Evolutionary conservation across 2,113 vertebrate genomes (phyloP), one percentile per base, ranked within the genome.

Genomic region (Drymodes brunneopygia): DNA sequence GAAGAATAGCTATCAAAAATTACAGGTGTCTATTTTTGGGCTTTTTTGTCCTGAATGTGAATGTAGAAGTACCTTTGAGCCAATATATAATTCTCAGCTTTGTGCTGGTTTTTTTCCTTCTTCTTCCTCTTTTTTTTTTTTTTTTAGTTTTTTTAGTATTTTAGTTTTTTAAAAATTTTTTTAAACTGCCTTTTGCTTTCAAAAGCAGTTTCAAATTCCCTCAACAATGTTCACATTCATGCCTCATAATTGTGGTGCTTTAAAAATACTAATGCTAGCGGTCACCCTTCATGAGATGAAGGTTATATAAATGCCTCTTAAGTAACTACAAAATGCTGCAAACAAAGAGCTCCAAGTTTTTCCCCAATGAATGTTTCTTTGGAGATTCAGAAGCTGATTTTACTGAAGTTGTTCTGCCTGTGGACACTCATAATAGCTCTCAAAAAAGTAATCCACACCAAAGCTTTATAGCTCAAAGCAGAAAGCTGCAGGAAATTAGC

Each of bases 401-500:
- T 81, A 86, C 75, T 88, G 75, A 90, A 86, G 56, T 83, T 84
- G 25, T 92, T 95, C 56, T 92, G 85, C 90, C 94, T 53, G n/a
- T 88, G 64, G 82, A 87, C 86, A 86, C 70, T 78, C 75, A 83
- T 86, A 93, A 96, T 86, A 86, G 79, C 64, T 90, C 90, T 93
- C 81, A 83, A 45, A 95, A 95, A 94, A 89, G 51, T 77, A 95
- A 91, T 88, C 74, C 50, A 78, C 77, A 87, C 62, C 42, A 92
- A 85, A 88, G 85, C 72, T 95, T 93, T 88, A 64, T 53, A 94
- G n/a, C 48, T 88, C 84, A 90, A 93, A 84, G 82, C 18, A 90
- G n/a, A 93, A 88, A 91, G 60, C 69, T 95, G 47, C 53, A 93
- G 90, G 85, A 96, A 97, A 96, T 93, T 81, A 93, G 31, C 25